phyloP scores from a whole-genome alignment of 1,140 invertebrate species.

The Mamestra configurata region DNA sequence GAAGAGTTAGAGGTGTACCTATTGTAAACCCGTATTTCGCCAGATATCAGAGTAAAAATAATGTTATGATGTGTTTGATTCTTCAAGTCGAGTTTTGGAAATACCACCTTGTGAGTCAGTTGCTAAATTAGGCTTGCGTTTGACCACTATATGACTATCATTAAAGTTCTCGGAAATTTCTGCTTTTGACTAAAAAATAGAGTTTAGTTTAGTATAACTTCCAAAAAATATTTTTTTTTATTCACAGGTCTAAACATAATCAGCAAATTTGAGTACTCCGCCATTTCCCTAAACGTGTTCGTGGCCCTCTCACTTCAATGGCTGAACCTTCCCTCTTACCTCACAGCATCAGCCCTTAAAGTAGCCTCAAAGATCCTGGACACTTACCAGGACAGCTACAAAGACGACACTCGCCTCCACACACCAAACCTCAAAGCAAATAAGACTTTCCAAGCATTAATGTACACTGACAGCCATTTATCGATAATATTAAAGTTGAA shows the following conservation, averaged over 20 bases:
- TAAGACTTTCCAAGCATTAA: conserved; percentile 70
- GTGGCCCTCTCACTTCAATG: conserved; percentile 62
- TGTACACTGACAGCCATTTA: conserved; percentile 70
- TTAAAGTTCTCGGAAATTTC: too few species aligned
- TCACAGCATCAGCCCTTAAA: conserved; percentile 74
- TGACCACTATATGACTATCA: too few species aligned
- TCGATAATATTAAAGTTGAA: conserved; percentile 70
- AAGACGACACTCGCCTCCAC: conserved; percentile 65
- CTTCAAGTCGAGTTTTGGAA: too few species aligned
- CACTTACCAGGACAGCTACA: conserved; percentile 60
- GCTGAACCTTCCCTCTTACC: conserved; percentile 72
- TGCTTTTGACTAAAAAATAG: too few species aligned
- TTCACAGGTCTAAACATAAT: conserved; percentile 78
- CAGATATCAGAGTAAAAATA: too few species aligned
- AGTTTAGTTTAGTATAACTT: not conserved
- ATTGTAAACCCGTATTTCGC: too few species aligned
- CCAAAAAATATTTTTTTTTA: conserved; percentile 2
- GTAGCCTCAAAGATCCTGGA: conserved; percentile 76
- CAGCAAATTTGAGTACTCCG: conserved; percentile 72
- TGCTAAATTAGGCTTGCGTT: too few species aligned
- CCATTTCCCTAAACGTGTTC: conserved; percentile 58
- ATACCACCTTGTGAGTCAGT: too few species aligned
- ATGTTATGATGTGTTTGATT: too few species aligned
- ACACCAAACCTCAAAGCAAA: conserved; percentile 77
- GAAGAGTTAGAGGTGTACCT: too few species aligned